These are phyloP conservation scores for Probaryconus sp. DNA, from an alignment of 1,140 invertebrate species.

Conservation along the genomic window DNA sequence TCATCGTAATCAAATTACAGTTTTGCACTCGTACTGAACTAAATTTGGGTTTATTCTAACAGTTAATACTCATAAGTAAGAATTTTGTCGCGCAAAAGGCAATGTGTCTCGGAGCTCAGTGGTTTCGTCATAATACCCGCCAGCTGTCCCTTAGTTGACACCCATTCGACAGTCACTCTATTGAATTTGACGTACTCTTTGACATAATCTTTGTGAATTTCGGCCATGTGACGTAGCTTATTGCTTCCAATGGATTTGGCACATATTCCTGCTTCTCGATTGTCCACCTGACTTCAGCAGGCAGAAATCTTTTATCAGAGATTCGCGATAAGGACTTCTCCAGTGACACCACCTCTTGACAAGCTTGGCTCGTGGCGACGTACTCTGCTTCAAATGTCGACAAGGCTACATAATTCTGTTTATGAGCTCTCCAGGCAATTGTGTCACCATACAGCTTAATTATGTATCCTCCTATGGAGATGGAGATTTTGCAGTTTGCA, in stretches of 20 bases:
- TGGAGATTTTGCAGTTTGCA: constrained; percentile 16
- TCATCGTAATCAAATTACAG: too few species aligned
- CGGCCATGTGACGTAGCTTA: constrained; percentile 24
- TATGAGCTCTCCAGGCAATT: constrained; percentile 12
- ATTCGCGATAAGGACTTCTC: too few species aligned
- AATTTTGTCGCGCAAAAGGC: background rate
- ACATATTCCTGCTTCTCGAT: constrained; percentile 16
- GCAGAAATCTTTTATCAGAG: background rate
- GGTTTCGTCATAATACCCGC: constrained; percentile 13
- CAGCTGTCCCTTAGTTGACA: constrained; percentile 2
- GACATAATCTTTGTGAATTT: constrained; percentile 27
- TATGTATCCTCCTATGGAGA: background rate
- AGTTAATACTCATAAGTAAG: too few species aligned
- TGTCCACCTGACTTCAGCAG: constrained; percentile 4
- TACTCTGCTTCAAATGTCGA: too few species aligned
- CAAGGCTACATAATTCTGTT: background rate
- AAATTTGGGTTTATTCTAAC: too few species aligned
- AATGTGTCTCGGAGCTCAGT: background rate
- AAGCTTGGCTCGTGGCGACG: too few species aligned
- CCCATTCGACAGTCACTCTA: constrained; percentile 1
- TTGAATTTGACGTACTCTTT: constrained; percentile 24
- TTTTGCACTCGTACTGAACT: too few species aligned
- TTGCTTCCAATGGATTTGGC: constrained; percentile 11
- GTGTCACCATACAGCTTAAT: constrained; percentile 4
- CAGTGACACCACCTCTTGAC: background rate